phyloP scores from a whole-genome alignment of 2,113 vertebrate species.

The Cyanoliseus patagonus region DNA sequence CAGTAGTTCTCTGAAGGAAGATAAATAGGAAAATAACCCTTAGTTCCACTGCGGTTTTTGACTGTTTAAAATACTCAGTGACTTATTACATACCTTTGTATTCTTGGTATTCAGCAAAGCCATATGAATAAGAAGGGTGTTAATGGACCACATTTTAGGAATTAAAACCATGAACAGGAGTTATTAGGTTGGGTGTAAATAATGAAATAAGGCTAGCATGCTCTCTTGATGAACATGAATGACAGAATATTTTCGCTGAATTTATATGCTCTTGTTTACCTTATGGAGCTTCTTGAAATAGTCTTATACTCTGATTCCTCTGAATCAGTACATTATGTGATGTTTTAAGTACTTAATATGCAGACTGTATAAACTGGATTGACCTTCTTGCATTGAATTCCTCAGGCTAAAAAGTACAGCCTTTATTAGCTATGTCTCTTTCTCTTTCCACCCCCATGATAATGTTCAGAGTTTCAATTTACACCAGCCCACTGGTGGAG shows the following conservation, averaged over 20 bases:
- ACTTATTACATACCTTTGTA: background rate
- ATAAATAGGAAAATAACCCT: background rate
- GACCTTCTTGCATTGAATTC: background rate
- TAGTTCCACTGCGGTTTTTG: background rate
- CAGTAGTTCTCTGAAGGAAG: background rate
- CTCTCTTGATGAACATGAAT: background rate
- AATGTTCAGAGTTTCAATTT: constrained; percentile 34
- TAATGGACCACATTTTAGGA: background rate
- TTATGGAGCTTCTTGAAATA: background rate
- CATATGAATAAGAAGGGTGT: background rate
- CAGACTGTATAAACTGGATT: background rate
- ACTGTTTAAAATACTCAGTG: background rate
- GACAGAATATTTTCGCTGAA: background rate
- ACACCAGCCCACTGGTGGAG: constrained; percentile 35
- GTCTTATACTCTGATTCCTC: background rate
- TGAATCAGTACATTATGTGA: background rate
- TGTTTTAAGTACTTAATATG: background rate
- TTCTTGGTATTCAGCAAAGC: background rate
- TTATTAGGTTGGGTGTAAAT: background rate
- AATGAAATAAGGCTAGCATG: background rate
- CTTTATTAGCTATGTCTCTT: background rate
- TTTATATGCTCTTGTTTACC: background rate
- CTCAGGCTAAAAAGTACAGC: background rate
- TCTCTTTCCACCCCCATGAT: constrained; percentile 43
- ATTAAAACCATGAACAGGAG: background rate